Percentiles rank a stretch among this genome's conserved stretches.
Conservation (phyloP, 2,888 invertebrate species). For the Adineta ricciae region DNA sequence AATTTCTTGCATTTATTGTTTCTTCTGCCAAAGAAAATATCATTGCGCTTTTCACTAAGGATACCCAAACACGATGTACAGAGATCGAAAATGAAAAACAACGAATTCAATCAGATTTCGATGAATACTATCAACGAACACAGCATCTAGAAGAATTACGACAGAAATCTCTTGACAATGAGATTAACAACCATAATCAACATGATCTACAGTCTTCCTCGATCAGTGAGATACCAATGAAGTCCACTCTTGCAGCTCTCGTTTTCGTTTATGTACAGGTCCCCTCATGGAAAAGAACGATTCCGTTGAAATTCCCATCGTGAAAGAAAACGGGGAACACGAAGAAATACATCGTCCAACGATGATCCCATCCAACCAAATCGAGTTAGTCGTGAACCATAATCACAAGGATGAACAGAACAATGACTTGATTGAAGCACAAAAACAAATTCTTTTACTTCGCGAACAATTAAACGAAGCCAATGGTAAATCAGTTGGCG, state of each 20-base stretch:
- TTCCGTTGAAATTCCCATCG: background rate
- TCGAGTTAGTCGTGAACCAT: background rate
- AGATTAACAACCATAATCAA: background rate
- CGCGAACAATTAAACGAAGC: background rate
- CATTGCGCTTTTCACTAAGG: background rate
- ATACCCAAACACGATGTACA: background rate
- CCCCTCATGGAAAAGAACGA: background rate
- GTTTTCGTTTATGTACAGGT: background rate
- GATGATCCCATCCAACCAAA: background rate
- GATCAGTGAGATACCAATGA: background rate
- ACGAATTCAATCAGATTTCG: background rate
- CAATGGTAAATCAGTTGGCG: background rate
- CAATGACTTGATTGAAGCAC: background rate
- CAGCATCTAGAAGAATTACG: constrained; percentile 1
- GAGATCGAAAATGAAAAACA: background rate
- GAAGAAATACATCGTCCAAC: background rate
- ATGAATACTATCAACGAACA: constrained; percentile 11
- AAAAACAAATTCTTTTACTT: background rate
- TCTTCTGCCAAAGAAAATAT: background rate
- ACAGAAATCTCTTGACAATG: background rate
- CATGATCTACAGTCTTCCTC: background rate
- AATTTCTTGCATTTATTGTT: no score
- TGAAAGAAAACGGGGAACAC: background rate
- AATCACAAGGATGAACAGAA: background rate
- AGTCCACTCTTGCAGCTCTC: no score